Evolutionary conservation across 2,888 invertebrate genomes (phyloP), one percentile per base, ranked within the genome.

Genomic region (Rhaphigaster nebulosa): DNA sequence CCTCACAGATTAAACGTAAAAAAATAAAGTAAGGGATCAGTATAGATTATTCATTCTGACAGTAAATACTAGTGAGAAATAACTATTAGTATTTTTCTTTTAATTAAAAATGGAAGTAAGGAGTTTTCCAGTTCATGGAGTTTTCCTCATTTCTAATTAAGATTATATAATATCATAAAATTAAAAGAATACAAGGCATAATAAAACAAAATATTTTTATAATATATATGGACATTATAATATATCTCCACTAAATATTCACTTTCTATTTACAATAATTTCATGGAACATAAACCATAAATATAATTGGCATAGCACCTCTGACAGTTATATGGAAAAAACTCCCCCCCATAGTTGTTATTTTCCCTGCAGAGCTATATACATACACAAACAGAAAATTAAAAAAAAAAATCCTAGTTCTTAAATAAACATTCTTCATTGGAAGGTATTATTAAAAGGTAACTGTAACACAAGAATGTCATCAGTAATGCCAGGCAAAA

Each of bases 231-330:
- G 18, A 87, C 29, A 87, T 50, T 52, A 87, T 87, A 87, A 50
- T 45, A 52, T 87, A 50, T 45, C 23, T 87, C 18, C 34, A 50
- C 45, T 80, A 38, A 80, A 80, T 26, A 80, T 80, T 80, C 80
- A 84, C 2, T 84, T 50, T 84, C 1, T 84, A 84, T 84, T 45
- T 84, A 84, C 80, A 80, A 23, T 80, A 80, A 80, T 80, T 80
- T 45, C 41, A 84, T 84, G 84, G 84, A 84, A 84, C 45, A 50
- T 84, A 45, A 41, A 84, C 84, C 45, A 84, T 45, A 84, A 38
- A 76, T 34, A 76, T 23, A 76, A 76, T 20, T 38, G 70, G 70
- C 34, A 38, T 20, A 76, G 70, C 70, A 76, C 20, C 34, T 76
- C 20, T 65, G 29, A 29, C 13, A 65, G 65, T 65, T 65, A 65